Conservation (phyloP, 2,113 vertebrate species). For the Vicugna pacos region DNA sequence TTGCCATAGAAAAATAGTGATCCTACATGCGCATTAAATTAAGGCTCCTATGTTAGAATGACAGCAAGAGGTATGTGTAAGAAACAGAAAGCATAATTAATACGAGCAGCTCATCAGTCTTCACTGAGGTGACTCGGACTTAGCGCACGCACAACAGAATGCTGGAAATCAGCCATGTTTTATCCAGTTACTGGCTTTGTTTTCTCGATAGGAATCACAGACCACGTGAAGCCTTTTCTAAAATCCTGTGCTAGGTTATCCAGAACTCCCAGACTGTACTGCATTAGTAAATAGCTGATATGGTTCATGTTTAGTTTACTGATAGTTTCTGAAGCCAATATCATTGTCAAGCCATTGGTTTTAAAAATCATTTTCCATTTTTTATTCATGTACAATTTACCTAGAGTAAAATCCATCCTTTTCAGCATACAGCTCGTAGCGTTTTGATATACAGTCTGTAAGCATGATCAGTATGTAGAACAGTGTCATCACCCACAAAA, state of each 20-base stretch:
- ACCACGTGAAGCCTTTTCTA: neutral
- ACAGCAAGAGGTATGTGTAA: neutral
- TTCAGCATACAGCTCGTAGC: neutral
- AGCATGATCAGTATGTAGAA: neutral
- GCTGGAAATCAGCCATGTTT: neutral
- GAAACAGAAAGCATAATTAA: neutral
- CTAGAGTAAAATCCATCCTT: neutral
- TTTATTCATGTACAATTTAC: neutral
- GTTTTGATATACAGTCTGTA: neutral
- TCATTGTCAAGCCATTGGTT: neutral
- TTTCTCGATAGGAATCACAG: neutral
- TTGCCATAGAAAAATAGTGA: neutral
- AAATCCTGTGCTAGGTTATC: neutral
- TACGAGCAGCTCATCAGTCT: neutral
- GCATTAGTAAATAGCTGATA: neutral
- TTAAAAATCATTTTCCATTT: constrained; percentile 11
- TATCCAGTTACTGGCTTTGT: neutral
- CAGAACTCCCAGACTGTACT: neutral
- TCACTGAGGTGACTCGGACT: neutral
- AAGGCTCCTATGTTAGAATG: neutral
- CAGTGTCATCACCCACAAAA: fast-evolving
- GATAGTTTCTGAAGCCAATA: neutral
- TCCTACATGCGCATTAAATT: neutral
- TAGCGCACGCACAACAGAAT: neutral
- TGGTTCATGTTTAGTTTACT: neutral